Percentiles rank a stretch among this genome's conserved stretches.
phyloP scores from a whole-genome alignment of 2,113 vertebrate genomes.

The Eolophus roseicapilla region DNA sequence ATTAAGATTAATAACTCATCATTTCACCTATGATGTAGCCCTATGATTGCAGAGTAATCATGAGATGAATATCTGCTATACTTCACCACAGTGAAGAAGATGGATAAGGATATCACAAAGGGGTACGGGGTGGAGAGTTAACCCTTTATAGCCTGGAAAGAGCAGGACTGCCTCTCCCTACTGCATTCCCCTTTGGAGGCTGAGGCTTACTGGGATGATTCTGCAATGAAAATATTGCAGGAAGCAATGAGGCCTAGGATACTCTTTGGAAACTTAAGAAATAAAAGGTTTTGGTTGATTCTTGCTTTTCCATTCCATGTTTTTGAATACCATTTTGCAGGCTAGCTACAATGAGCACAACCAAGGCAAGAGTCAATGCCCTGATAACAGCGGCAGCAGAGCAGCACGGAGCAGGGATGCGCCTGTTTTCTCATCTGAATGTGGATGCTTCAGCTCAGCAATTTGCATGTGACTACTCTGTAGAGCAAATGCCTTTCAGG shows the following conservation, averaged over 20 bases:
- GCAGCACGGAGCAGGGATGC: neutral
- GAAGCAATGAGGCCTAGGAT: neutral
- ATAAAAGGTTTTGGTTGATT: neutral
- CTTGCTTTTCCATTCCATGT: neutral
- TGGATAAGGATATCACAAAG: neutral
- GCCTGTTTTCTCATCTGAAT: neutral
- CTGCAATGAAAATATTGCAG: neutral
- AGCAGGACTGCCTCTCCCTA: neutral
- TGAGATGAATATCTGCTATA: neutral
- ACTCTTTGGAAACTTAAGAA: neutral
- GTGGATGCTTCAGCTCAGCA: neutral
- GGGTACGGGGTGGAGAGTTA: neutral
- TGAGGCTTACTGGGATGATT: neutral
- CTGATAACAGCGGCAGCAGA: neutral
- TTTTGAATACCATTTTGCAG: neutral
- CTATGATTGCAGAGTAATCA: accelerated
- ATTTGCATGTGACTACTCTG: neutral
- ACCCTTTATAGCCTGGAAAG: neutral
- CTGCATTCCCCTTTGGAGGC: neutral
- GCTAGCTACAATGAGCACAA: neutral
- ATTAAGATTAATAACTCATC: neutral
- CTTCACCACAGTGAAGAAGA: neutral
- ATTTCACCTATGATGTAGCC: neutral
- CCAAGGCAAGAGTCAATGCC: neutral
- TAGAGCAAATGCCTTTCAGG: neutral